phyloP scores from a whole-genome alignment of 1,140 invertebrate genomes.

The Palaemon carinicauda region DNA sequence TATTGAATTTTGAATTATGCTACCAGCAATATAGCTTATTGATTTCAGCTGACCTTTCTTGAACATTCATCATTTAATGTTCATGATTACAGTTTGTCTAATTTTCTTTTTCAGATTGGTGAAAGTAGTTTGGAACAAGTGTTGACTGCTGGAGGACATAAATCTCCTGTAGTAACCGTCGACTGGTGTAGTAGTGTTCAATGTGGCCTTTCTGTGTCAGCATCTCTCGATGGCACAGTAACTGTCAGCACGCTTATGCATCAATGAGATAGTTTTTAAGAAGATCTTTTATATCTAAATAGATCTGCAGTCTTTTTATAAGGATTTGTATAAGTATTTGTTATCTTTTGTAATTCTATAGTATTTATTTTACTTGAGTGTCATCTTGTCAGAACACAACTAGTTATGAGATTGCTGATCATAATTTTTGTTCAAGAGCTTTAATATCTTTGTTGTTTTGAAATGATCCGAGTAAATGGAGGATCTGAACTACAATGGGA shows the following conservation, averaged over 20 bases:
- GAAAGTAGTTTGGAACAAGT: conserved; percentile 64
- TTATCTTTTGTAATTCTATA: no score
- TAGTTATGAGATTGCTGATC: no score
- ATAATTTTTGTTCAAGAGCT: no score
- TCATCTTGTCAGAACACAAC: no score
- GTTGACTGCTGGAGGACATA: conserved; percentile 71
- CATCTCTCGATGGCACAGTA: conserved; percentile 41
- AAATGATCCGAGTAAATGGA: no score
- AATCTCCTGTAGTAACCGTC: conserved; percentile 69
- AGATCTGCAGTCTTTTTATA: not conserved
- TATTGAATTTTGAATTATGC: no score
- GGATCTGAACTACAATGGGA: no score
- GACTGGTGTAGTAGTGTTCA: conserved; percentile 67
- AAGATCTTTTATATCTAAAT: not conserved
- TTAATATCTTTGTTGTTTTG: no score
- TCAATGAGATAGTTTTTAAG: not conserved
- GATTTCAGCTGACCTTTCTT: not conserved
- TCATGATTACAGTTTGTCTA: not conserved
- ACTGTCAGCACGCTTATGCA: conserved; percentile 45
- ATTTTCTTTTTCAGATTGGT: conserved; percentile 10
- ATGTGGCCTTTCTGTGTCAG: conserved; percentile 37
- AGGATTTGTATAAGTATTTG: not conserved
- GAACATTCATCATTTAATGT: not conserved
- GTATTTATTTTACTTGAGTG: no score
- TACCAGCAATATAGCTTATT: not conserved